phyloP scores from a whole-genome alignment of 2,113 vertebrate species.

The Tinamus guttatus region DNA sequence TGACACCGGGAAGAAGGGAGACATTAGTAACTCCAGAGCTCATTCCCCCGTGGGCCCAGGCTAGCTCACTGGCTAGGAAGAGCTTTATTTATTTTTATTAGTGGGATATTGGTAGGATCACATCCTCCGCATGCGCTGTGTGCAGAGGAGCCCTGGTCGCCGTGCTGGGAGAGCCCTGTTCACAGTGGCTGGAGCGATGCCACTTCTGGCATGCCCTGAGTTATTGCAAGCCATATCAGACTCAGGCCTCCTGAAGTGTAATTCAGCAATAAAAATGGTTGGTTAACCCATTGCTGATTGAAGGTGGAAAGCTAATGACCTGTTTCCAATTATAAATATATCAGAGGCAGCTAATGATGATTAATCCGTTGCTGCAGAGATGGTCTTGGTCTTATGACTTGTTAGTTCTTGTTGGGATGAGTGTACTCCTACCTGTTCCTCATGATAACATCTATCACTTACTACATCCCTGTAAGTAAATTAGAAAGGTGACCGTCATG shows the following conservation, averaged over 20 bases:
- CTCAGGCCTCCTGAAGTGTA: neutral
- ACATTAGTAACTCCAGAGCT: neutral
- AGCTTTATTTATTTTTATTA: neutral
- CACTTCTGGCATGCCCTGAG: neutral
- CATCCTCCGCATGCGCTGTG: neutral
- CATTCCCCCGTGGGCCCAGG: neutral
- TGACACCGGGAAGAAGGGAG: neutral
- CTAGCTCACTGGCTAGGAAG: neutral
- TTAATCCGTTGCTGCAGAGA: conserved; percentile 41
- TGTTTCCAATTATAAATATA: conserved; percentile 32
- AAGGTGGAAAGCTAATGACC: conserved; percentile 22
- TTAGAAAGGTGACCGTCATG: neutral
- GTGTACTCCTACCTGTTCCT: conserved; percentile 36
- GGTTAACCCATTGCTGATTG: conserved; percentile 11
- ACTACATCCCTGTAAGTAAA: conserved; percentile 19
- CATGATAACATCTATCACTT: conserved; percentile 22
- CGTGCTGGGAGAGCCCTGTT: neutral
- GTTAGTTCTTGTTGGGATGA: conserved; percentile 22
- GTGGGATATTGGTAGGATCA: neutral
- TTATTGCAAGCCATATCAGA: neutral
- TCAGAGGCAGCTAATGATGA: conserved; percentile 31
- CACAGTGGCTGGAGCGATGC: neutral
- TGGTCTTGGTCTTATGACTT: conserved; percentile 19
- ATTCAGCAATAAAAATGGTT: neutral
- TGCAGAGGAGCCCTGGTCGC: neutral